Evolutionary conservation across 2,888 invertebrate genomes (phyloP), one percentile per base, ranked within the genome.

Genomic region (Limnephilus lunatus): DNA sequence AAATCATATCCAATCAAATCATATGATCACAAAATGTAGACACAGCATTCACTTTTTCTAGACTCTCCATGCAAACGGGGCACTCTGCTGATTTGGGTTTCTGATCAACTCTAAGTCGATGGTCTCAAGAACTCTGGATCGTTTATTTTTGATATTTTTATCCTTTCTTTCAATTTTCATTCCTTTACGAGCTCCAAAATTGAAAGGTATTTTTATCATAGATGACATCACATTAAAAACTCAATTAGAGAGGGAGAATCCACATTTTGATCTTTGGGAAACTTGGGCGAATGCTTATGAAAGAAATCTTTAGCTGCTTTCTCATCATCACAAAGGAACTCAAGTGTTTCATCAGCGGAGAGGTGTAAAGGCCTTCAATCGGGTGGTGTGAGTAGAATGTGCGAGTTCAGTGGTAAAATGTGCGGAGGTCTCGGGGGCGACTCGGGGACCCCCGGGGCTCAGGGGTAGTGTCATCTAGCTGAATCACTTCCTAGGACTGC

Each of bases 21-120:
- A 94, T 91, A 91, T 94, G 94, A 4, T 94, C 94, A 91, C 94
- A 94, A 53, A 92, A 93, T 19, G 94, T 94, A 1, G 94, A 93
- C 44, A 93, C 94, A 1, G 94, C 89, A 31, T 94, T 92, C 86
- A 90, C 93, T 32, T 82, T 85, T 0, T 89, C 35, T 14, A 94
- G 91, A 85, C 85, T 86, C 85, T 94, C 94, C 44, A 94, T 92
- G 89, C 94, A 94, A 15, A 94, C 92, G 7, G 94, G 94, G 91
- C 94, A 94, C 14, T 93, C 44, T 53, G 30, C 25, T 4, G 87
- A 31, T 87, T 48, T 30, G 31, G 31, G n/a, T 19, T 25, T 35
- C 44, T 44, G 48, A 48, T 87, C 30, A 15, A 9, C 15, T 48
- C 44, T 87, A 87, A 53, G 68, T 87, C 87, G 3, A 87, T 87